These are phyloP conservation scores for Seira musarum DNA, from an alignment of 2,888 invertebrate species.

Conservation along the genomic window DNA sequence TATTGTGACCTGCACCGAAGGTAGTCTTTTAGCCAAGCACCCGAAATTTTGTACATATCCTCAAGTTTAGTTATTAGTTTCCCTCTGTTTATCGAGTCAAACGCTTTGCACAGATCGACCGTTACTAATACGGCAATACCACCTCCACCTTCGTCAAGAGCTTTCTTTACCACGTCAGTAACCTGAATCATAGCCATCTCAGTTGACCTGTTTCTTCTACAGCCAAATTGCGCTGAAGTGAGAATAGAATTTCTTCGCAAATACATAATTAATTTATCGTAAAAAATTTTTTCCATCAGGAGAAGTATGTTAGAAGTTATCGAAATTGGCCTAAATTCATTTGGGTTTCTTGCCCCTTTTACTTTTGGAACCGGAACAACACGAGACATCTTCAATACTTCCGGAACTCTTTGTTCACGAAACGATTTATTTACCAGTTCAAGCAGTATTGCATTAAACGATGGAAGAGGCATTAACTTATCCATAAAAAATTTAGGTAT, in stretches of 20 bases:
- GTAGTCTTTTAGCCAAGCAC: constrained; percentile 21
- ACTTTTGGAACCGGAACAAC: constrained; percentile 37
- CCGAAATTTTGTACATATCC: constrained; percentile 21
- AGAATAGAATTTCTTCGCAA: background rate
- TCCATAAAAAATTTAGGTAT: constrained; percentile 27
- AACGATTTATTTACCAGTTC: constrained; percentile 16
- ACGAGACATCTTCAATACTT: constrained; percentile 14
- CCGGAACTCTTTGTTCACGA: background rate
- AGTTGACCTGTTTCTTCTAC: constrained; percentile 28
- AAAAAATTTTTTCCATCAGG: constrained; percentile 34
- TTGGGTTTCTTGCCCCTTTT: background rate
- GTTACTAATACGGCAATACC: constrained; percentile 9
- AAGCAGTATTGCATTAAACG: background rate
- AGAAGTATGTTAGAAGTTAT: constrained; percentile 26
- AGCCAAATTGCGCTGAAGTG: constrained; percentile 22
- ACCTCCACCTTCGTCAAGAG: constrained; percentile 23
- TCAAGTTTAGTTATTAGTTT: constrained; percentile 17
- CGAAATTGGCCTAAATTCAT: constrained; percentile 29
- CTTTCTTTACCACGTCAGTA: constrained; percentile 19
- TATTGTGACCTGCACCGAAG: background rate
- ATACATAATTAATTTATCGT: background rate
- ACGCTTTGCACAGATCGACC: constrained; percentile 35
- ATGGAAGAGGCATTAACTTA: background rate
- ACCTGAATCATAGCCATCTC: constrained; percentile 34
- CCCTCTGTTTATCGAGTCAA: constrained; percentile 30